Evolutionary conservation across 2,113 vertebrate genomes (phyloP), one percentile per base, ranked within the genome.

Genomic region (Gymnarchus niloticus): DNA sequence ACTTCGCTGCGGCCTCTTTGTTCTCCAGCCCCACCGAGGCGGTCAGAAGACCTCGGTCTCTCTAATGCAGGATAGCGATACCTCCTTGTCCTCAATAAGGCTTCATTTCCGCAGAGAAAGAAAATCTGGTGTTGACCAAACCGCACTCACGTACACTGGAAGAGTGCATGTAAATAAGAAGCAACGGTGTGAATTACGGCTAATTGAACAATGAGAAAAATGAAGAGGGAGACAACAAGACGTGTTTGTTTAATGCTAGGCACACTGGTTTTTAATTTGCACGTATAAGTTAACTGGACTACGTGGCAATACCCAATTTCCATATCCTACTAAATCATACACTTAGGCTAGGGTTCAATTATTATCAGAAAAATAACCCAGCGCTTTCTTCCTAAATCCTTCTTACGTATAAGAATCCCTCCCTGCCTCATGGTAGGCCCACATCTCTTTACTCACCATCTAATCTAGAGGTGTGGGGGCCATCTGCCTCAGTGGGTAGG

Each of bases 381-480:
- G n/a, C 0, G 28, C 0, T 3, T 33, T 17, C 17, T 69, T 33
- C 61, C 37, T 33, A 37, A 69, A 69, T 69, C 3, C 28, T 69
- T 37, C 37, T 1, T 73, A 73, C 65, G 12, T 41, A 41, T 41
- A 6, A 0, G 8, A 37, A 28, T 73, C 14, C 41, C 12, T 19
- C 65, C 4, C 14, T 19, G 33, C 6, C 12, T 41, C 33, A 14
- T 69, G 14, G 65, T 8, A 19, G 28, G 12, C 14, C 65, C 19
- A 41, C 33, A 12, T 37, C 33, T 19, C 65, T 19, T 17, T 5
- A 83, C 88, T 48, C 25, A 57, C n/a, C 85, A n/a, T 28, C 85
- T 88, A 94, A 94, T 94, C 94, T 94, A 93, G 95, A 94, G 93
- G 91, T 90, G 89, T 91, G 92, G 90, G 89, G 90, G 89, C 92